Base-by-base conservation (phyloP, 2,888 invertebrate species). In the Drosophila austrosaltans region DNA sequence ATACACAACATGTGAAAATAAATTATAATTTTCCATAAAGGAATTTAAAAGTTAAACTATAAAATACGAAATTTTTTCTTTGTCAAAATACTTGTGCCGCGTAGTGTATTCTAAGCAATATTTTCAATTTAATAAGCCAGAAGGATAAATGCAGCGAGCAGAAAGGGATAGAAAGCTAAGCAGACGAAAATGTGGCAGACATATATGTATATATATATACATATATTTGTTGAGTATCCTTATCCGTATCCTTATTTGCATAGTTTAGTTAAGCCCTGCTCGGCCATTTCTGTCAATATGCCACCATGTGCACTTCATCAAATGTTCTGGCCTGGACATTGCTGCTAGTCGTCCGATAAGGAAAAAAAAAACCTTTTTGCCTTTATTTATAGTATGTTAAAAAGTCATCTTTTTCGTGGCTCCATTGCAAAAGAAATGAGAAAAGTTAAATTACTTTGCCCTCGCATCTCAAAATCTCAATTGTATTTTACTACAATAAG, bases 81-180 rank as follows among this genome's bases (percentile, higher is more conserved):
- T 16, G 16, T 16, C 16, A 16, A 16, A 16, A 16, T 16, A 16
- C 16, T 16, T 16, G 16, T 16, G 16, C 16, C 16, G 16, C 16
- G 16, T 16, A 16, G 16, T 16, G 16, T 16, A 16, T 78, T 78
- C 67, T 69, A 72, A 72, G 85, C 80, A 78, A 85, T 86, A 87
- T 89, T 89, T 86, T 86, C 89, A 86, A 86, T 86, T 86, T 86
- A 87, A 89, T 87, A 89, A 89, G 89, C 86, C 78, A 86, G 87
- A 79, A 85, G 87, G 82, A 85, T 85, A 86, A 89, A 89, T 89
- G 88, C 82, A 80, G 72, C 44, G 64, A 63, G 66, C 56, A 16
- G 16, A 16, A 6, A n/a, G 25, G 10, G 44, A 12, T 10, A 12
- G 8, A 7, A 36, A 28, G 44, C 30, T 22, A 42, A 65, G 64